Conservation (phyloP, 2,113 vertebrate genomes). For the Microcebus murinus region DNA sequence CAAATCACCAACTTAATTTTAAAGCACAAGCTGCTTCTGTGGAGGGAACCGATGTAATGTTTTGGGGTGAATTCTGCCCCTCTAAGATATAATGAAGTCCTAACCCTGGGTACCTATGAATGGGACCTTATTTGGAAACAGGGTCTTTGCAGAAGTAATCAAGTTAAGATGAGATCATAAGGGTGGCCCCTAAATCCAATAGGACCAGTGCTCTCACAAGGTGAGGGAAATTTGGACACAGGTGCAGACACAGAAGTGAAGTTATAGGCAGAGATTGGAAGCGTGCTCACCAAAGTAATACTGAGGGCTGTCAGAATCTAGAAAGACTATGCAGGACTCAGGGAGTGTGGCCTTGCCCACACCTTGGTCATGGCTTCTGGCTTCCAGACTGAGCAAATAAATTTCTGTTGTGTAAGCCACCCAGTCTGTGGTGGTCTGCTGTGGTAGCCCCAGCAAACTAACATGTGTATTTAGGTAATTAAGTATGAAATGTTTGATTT, state of each 20-base stretch:
- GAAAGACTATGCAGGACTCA: not conserved
- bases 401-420: too few species aligned
- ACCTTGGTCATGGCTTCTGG: not conserved
- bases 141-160: fast-evolving
- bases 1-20: not conserved
- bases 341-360: not conserved
- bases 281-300: fast-evolving
- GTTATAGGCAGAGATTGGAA: not conserved
- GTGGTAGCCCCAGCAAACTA: not conserved
- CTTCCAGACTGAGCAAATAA: not conserved
- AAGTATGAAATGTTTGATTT: too few species aligned
- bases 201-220: not conserved
- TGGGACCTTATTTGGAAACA: not conserved
- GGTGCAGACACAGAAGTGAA: not conserved
- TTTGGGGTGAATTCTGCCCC: not conserved
- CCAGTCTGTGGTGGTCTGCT: not conserved
- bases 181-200: too few species aligned
- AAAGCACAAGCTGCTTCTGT: not conserved
- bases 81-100: not conserved
- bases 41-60: not conserved
- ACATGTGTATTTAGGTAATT: too few species aligned
- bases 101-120: not conserved
- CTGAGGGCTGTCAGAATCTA: not conserved
- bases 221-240: not conserved
- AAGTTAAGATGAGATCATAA: not conserved